Base-by-base conservation (phyloP, 2,888 invertebrate genomes). In the Bimastos eiseni region DNA sequence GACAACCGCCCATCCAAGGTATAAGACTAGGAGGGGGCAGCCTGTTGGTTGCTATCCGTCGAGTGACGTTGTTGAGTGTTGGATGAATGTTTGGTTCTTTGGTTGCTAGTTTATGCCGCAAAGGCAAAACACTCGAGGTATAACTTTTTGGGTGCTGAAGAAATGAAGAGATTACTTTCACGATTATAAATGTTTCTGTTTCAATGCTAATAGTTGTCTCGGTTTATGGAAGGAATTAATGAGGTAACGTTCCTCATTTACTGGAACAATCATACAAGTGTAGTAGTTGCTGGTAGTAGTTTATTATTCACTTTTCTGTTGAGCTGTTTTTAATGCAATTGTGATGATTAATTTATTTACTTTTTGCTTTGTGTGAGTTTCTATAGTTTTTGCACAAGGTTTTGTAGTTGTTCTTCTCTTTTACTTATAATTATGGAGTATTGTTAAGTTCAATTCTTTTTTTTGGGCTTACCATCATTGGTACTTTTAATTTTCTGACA, bases 181-280 rank as follows among this genome's bases (percentile, higher is more conserved):
- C 30, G 6, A n/a, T 70, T 70, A 70, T 70, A n/a, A n/a, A 70
- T 70, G n/a, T 70, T 70, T 89, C 41, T 89, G 41, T 89, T 36
- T 89, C 41, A 49, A 17, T 41, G 89, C n/a, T 89, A 13, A 21
- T 37, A 86, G 86, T 86, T 86, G 86, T 86, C 86, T 36, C 86
- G 36, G 33, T 91, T 91, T 89, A 83, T 91, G 89, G 91, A 91
- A 83, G 91, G 91, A 49, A 89, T 91, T n/a, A 36, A 33, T 30
- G 91, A 91, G 91, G 91, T 91, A 91, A 36, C 19, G 0, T 89
- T 24, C 17, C 5, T 49, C 19, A n/a, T n/a, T n/a, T 34, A 6
- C 24, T 37, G 36, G 86, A 86, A 84, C 33, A 33, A 21, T 83
- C 24, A n/a, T n/a, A 34, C 33, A 83, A 5, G 6, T 36, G 19